A percentile compares a stretch with the other conserved stretches of the same genome.
Conservation (phyloP, 1,140 invertebrate genomes). For the Platorchestia sp. region DNA sequence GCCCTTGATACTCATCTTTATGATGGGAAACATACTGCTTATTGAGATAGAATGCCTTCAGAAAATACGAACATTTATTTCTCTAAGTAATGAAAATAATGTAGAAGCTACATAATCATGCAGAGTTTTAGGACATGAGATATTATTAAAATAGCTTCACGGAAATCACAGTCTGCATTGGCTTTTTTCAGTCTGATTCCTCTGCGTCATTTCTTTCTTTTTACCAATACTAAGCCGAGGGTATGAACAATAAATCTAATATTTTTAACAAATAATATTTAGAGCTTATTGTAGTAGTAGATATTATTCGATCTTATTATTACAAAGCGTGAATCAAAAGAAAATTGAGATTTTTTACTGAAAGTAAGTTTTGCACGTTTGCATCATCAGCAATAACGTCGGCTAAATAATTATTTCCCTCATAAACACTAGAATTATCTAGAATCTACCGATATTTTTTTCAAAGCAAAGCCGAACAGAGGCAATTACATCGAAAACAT, state of each 20-base stretch:
- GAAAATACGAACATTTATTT: background rate
- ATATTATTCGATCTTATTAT: too few species aligned
- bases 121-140: background rate
- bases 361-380: too few species aligned
- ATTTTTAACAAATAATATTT: too few species aligned
- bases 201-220: background rate
- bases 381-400: too few species aligned
- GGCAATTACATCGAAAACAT: slow-evolving; percentile 2
- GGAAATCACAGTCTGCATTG: too few species aligned
- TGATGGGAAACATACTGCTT: background rate
- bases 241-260: background rate
- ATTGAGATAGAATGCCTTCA: background rate
- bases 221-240: background rate
- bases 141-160: too few species aligned
- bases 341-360: too few species aligned
- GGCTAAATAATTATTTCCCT: background rate
- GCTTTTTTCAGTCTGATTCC: background rate
- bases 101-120: background rate
- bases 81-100: background rate
- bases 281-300: too few species aligned
- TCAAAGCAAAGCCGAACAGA: background rate
- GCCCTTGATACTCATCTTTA: background rate
- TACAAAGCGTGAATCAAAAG: too few species aligned
- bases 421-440: background rate
- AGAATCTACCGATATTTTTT: background rate